Percentiles rank a stretch among this genome's conserved stretches.
These are phyloP conservation scores for Dilophus febrilis DNA, from an alignment of 2,888 invertebrate species.

Conservation along the genomic window DNA sequence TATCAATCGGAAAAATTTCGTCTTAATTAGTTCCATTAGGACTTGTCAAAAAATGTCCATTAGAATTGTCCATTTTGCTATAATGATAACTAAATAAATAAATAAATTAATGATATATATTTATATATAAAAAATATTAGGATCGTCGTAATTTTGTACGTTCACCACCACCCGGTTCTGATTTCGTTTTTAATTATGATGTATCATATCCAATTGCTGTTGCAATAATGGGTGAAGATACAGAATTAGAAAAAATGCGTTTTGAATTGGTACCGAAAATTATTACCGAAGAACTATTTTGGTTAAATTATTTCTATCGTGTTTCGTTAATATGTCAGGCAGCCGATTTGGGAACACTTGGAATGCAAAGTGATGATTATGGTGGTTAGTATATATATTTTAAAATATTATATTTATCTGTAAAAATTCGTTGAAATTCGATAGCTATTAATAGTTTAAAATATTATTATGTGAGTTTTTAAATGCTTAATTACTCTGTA, in stretches of 20 bases:
- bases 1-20: too few relatives aligned
- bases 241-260: slow-evolving; percentile 94
- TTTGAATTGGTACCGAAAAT: slow-evolving; percentile 99
- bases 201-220: slow-evolving; percentile 83
- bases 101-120: too few relatives aligned
- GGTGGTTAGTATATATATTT: slow-evolving; percentile 25
- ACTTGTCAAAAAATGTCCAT: too few relatives aligned
- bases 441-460: too few relatives aligned
- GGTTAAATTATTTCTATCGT: slow-evolving; percentile 99
- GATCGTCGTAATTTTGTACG: slow-evolving; percentile 95
- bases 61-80: too few relatives aligned
- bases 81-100: too few relatives aligned
- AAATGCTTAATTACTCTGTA: too few relatives aligned
- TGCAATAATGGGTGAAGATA: slow-evolving; percentile 87
- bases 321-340: slow-evolving; percentile 97
- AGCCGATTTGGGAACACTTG: slow-evolving; percentile 45
- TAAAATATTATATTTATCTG: too few relatives aligned
- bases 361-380: slow-evolving; percentile 27
- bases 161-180: slow-evolving; percentile 88
- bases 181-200: slow-evolving; percentile 90
- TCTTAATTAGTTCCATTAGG: too few relatives aligned
- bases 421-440: too few relatives aligned
- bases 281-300: slow-evolving; percentile 94
- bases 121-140: slow-evolving; percentile 28
- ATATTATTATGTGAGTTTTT: too few relatives aligned